Evolutionary conservation across 1,140 invertebrate genomes (phyloP).

Genomic region (Cyclargus thomasi): DNA sequence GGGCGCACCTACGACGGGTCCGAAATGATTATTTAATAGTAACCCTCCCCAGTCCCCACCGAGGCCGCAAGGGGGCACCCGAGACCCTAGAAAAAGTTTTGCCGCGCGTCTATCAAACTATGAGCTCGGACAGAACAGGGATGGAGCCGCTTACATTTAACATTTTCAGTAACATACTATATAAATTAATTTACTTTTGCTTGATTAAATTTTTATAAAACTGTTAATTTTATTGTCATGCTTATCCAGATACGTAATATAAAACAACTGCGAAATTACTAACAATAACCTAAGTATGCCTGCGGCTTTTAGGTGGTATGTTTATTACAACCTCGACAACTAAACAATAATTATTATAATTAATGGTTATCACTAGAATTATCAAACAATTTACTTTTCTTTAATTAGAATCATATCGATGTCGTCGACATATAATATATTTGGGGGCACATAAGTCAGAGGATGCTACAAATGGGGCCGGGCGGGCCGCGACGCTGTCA

Average conservation of each 20-base stretch:
- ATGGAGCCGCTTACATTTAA: conserved; percentile 17
- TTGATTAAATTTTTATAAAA: too few relatives aligned
- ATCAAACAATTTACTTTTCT: neutral
- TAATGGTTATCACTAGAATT: too few relatives aligned
- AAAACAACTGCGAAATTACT: too few relatives aligned
- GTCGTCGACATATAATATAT: neutral
- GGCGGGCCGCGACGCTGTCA: conserved; percentile 41
- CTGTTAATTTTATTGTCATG: too few relatives aligned
- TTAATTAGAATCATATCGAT: neutral
- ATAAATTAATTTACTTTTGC: too few relatives aligned
- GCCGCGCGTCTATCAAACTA: conserved; percentile 61
- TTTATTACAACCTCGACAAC: too few relatives aligned
- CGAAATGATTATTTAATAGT: conserved; percentile 73
- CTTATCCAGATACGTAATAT: too few relatives aligned
- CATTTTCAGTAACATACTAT: too few relatives aligned
- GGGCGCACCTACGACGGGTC: conserved; percentile 48
- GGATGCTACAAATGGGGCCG: conserved; percentile 34
- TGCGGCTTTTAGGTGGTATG: too few relatives aligned
- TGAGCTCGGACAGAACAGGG: conserved; percentile 30
- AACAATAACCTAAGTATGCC: too few relatives aligned
- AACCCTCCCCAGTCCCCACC: conserved; percentile 37
- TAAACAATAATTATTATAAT: too few relatives aligned
- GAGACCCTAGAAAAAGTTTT: conserved; percentile 65
- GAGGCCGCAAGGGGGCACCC: conserved; percentile 32
- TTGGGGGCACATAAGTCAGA: conserved; percentile 36